Evolutionary conservation across 2,797 vertebrate genomes (phyloP), one percentile per base, ranked within the genome.

Genomic region (Geotrypetes seraphini): DNA sequence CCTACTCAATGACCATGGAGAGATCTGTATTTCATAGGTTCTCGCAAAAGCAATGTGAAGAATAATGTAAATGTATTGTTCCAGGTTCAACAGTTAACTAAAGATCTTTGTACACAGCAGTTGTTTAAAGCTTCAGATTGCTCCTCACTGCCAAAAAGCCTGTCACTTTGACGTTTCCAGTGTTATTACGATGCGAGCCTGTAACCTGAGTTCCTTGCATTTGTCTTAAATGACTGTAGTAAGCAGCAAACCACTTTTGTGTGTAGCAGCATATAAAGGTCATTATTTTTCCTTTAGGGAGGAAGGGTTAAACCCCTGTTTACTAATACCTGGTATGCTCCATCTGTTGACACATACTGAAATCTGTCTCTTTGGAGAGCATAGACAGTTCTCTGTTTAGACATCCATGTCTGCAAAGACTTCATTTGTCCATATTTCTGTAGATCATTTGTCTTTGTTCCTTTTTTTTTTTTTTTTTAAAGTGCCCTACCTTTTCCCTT

Each of bases 381-480:
- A 25, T n/a, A n/a, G 26, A 44, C 34, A 55, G 41, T 33, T 25
- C 11, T 10, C 12, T 19, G 29, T 48, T 53, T 57, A 49, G 47
- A n/a, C n/a, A n/a, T n/a, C n/a, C n/a, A n/a, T n/a, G n/a, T n/a
- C n/a, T n/a, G n/a, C n/a, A 44, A 54, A 54, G 22, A 13, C 20
- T 40, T 28, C 28, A 53, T 36, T 38, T 19, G 16, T 27, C 18
- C 30, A 18, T 15, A 7, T 29, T 33, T 50, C 57, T 43, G 51
- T 69, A 63, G 66, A 71, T 67, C 48, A 51, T 63, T 66, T 52
- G 55, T 60, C 12, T 30, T 54, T 52, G 27, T 19, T n/a, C n/a
- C 12, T 31, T 44, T 50, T 61, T 55, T 67, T 60, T 19, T 27
- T 44, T 41, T 22, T 19, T 12, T 2, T 18, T 12, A 12, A 10